These are phyloP conservation scores for Nasonovia ribisnigri DNA, from an alignment of 2,888 invertebrate species.

Conservation along the genomic window DNA sequence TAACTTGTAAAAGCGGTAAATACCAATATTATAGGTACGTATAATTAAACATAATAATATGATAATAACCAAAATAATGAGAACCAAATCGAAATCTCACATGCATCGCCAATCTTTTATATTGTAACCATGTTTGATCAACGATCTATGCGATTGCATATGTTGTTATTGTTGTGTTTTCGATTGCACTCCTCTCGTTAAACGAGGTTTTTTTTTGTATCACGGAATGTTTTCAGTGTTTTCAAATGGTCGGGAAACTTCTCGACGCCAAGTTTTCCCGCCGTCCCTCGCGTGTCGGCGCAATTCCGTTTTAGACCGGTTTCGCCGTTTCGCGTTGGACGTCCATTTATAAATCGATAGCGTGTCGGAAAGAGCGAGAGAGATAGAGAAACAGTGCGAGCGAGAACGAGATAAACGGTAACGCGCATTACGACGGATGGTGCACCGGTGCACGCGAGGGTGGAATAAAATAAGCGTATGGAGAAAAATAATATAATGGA, in stretches of 20 bases:
- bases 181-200: background rate
- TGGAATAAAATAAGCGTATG: background rate
- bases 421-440: background rate
- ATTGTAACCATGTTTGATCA: background rate
- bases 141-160: background rate
- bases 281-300: background rate
- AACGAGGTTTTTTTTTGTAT: background rate
- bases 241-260: background rate
- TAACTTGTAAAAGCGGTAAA: background rate
- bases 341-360: background rate
- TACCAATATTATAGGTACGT: background rate
- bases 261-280: background rate
- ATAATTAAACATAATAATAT: background rate
- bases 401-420: background rate
- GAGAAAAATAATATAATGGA: background rate
- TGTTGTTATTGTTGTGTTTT: background rate
- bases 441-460: background rate
- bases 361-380: background rate
- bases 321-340: background rate
- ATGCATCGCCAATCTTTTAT: background rate
- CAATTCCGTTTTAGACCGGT: background rate
- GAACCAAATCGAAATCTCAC: background rate
- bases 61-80: background rate
- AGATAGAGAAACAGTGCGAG: background rate
- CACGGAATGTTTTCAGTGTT: background rate